Conservation (phyloP, 2,888 invertebrate species). For the Marronus borbonicus region DNA sequence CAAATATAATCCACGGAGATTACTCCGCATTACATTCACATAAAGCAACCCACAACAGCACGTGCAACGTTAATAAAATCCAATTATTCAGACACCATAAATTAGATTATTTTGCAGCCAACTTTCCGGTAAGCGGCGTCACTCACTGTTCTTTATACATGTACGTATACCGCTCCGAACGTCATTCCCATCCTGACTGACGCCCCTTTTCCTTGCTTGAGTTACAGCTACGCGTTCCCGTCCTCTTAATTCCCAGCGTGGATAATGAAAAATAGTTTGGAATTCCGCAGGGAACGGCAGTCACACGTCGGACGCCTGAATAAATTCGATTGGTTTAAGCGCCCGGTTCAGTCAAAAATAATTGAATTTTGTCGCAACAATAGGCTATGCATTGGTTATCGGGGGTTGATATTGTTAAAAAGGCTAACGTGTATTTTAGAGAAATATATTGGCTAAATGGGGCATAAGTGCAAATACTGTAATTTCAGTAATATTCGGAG, state of each 20-base stretch:
- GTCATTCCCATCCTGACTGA: not conserved
- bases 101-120: slow-evolving; percentile 40
- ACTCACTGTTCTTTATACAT: slow-evolving; percentile 9
- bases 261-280: slow-evolving; percentile 44
- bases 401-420: not conserved
- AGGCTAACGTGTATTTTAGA: no score
- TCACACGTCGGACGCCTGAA: slow-evolving; percentile 49
- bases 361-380: slow-evolving; percentile 18
- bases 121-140: slow-evolving; percentile 33
- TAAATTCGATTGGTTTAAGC: slow-evolving; percentile 48
- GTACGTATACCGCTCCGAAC: not conserved
- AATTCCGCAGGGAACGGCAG: slow-evolving; percentile 33
- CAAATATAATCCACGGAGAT: slow-evolving; percentile 13
- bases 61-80: slow-evolving; percentile 42
- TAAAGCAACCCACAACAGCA: slow-evolving; percentile 28
- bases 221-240: not conserved
- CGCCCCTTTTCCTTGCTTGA: slow-evolving; percentile 21
- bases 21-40: slow-evolving; percentile 4
- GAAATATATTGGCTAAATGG: no score
- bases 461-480: no score
- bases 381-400: not conserved
- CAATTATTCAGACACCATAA: slow-evolving; percentile 46
- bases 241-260: slow-evolving; percentile 11
- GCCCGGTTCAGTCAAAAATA: slow-evolving; percentile 30
- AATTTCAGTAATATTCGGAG: no score